Percentiles rank a stretch among this genome's conserved stretches.
Evolutionary conservation across 2,113 vertebrate genomes (phyloP).

Genomic region (Thunnus maccoyii): DNA sequence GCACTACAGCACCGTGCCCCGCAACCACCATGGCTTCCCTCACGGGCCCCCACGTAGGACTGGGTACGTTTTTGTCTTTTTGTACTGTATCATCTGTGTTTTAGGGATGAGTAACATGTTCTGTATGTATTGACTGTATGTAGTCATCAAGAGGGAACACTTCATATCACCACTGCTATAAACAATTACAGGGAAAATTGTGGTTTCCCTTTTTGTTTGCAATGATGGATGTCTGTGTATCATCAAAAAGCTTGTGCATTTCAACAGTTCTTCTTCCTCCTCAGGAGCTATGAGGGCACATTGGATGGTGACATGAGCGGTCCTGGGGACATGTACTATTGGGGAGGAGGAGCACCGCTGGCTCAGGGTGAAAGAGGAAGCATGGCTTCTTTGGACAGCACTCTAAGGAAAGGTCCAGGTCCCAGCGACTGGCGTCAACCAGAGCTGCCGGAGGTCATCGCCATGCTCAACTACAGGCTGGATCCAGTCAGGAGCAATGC

Average conservation of each 20-base stretch:
- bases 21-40: slow-evolving; percentile 80
- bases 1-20: slow-evolving; percentile 91
- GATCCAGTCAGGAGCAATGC: slow-evolving; percentile 96
- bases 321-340: slow-evolving; percentile 90
- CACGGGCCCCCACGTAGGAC: slow-evolving; percentile 89
- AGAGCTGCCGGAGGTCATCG: slow-evolving; percentile 95
- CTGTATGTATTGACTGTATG: not conserved
- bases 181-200: not conserved
- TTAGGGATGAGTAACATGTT: not conserved
- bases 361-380: slow-evolving; percentile 93
- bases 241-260: not conserved
- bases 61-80: slow-evolving; percentile 81
- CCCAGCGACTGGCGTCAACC: slow-evolving; percentile 92
- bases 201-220: not conserved
- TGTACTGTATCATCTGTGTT: slow-evolving; percentile 7
- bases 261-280: slow-evolving; percentile 7
- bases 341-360: slow-evolving; percentile 87
- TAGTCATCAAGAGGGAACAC: too few relatives aligned
- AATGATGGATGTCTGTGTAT: not conserved
- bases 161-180: not conserved
- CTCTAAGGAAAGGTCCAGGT: slow-evolving; percentile 87
- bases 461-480: slow-evolving; percentile 95
- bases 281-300: slow-evolving; percentile 95
- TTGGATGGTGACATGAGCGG: slow-evolving; percentile 91
- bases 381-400: slow-evolving; percentile 95